These are phyloP conservation scores for Theodoxus fluviatilis DNA, from an alignment of 2,888 invertebrate species.

Conservation along the genomic window DNA sequence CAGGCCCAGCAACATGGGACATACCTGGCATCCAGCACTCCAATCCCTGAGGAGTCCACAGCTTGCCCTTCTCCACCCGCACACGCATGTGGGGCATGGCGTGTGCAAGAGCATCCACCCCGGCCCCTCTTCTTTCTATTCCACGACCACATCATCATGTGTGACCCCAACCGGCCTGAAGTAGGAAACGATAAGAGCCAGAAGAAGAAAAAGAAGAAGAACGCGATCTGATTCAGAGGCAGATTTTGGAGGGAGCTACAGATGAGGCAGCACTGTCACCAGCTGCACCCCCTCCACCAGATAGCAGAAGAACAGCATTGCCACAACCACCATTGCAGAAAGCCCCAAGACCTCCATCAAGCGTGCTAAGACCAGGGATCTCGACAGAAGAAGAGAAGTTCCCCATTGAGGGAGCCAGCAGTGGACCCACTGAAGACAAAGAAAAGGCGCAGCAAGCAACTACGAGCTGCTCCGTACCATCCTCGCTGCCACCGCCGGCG, in stretches of 20 bases:
- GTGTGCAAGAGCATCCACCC: constrained; percentile 75
- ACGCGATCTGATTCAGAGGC: too few species aligned
- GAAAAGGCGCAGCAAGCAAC: constrained; percentile 28
- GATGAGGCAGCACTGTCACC: background rate
- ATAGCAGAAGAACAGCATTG: too few species aligned
- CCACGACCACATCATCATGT: constrained; percentile 87
- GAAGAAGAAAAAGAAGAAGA: constrained; percentile 22
- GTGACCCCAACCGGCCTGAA: constrained; percentile 63
- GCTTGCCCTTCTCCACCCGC: constrained; percentile 68
- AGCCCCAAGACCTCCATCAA: background rate
- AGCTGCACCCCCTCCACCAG: too few species aligned
- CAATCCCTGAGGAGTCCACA: constrained; percentile 42
- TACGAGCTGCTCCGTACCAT: constrained; percentile 64
- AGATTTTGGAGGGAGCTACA: background rate
- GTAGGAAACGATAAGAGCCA: constrained; percentile 30
- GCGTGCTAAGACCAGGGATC: background rate
- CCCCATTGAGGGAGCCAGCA: background rate
- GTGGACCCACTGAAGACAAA: background rate
- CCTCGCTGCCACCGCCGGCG: constrained; percentile 57
- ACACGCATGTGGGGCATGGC: constrained; percentile 82
- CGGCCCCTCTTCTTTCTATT: too few species aligned
- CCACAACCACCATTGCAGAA: too few species aligned
- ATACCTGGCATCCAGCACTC: constrained; percentile 43
- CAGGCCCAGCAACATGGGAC: constrained; percentile 45
- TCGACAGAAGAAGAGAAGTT: background rate